Evolutionary conservation across 2,888 invertebrate species (phyloP).

Genomic region (Isotomurus palustris): DNA sequence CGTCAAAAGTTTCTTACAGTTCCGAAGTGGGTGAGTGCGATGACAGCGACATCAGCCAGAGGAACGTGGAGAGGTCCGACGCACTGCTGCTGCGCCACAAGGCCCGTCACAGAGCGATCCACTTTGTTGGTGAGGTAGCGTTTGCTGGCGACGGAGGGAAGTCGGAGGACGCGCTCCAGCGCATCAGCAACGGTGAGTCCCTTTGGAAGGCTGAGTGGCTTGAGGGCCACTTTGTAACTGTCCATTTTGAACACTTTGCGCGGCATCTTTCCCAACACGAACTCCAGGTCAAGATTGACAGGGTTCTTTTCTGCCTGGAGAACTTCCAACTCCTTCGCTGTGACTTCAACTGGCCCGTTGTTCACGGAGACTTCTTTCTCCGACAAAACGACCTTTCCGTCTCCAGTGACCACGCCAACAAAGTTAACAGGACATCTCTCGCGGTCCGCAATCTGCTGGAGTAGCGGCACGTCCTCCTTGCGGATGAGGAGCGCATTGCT

Average conservation of each 20-base stretch:
- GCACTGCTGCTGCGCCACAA: constrained; percentile 96
- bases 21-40: constrained; percentile 78
- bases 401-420: constrained; percentile 86
- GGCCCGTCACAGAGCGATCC: constrained; percentile 87
- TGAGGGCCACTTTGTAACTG: constrained; percentile 53
- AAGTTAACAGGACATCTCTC: constrained; percentile 90
- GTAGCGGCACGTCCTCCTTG: constrained; percentile 59
- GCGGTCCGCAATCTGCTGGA: constrained; percentile 69
- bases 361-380: constrained; percentile 30
- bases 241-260: constrained; percentile 66
- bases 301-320: constrained; percentile 59
- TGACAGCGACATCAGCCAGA: constrained; percentile 86
- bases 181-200: constrained; percentile 62
- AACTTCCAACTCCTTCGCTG: constrained; percentile 18
- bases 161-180: constrained; percentile 71
- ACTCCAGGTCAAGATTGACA: constrained; percentile 81
- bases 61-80: constrained; percentile 96
- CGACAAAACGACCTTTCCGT: constrained; percentile 49
- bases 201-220: constrained; percentile 57
- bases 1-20: constrained; percentile 53
- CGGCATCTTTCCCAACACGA: constrained; percentile 84
- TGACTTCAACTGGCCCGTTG: constrained; percentile 33
- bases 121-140: constrained; percentile 94
- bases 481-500: constrained; percentile 83
- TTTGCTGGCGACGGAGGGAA: constrained; percentile 91